phyloP scores from a whole-genome alignment of 2,797 vertebrate genomes.

The Danio kyathit region DNA sequence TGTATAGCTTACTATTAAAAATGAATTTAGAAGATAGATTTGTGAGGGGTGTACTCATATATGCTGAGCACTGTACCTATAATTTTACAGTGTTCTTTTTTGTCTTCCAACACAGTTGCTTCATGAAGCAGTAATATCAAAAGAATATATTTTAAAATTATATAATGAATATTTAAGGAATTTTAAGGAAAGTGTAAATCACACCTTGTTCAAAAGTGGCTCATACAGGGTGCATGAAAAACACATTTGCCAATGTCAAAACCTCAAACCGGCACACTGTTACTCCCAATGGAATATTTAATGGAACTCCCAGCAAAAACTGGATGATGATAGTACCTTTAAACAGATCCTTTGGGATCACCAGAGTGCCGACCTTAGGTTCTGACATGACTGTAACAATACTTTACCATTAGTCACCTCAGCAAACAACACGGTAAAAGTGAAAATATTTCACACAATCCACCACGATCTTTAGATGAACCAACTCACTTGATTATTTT shows the following conservation, averaged over 20 bases:
- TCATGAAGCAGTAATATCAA: neutral
- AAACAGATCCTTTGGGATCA: slow-evolving; percentile 2
- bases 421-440: neutral
- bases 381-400: slow-evolving; percentile 7
- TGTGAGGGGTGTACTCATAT: no score
- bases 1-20: no score
- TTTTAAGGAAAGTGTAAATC: neutral
- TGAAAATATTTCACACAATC: neutral
- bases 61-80: no score
- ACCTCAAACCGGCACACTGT: neutral
- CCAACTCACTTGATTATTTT: neutral
- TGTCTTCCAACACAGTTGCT: neutral
- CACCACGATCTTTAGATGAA: neutral
- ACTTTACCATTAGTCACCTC: neutral
- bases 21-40: no score
- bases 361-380: neutral
- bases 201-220: neutral
- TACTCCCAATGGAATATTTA: neutral
- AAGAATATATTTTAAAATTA: neutral
- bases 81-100: neutral
- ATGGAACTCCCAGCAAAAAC: slow-evolving; percentile 5
- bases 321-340: neutral
- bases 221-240: neutral
- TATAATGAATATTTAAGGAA: neutral
- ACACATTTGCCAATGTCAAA: slow-evolving; percentile 3